Conservation (phyloP, 92 coral and sea anemone species). For the Virgularia gustaviana region DNA sequence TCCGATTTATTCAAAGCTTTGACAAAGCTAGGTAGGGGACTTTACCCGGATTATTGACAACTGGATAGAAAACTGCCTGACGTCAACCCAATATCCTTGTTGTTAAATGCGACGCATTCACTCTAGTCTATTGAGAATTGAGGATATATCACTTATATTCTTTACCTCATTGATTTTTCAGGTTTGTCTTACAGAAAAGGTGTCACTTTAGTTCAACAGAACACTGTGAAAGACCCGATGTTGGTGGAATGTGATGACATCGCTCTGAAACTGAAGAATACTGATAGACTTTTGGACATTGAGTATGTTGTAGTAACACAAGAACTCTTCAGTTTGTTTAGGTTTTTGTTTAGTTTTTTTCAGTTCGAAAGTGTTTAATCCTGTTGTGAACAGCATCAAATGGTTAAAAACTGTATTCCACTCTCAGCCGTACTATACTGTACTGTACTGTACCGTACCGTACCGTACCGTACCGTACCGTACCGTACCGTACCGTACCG, state of each 20-base stretch:
- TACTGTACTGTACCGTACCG: no score
- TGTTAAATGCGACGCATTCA: not conserved
- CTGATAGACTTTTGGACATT: not conserved
- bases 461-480: no score
- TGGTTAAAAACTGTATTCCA: no score
- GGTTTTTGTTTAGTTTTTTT: no score
- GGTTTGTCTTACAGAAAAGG: constrained; percentile 94
- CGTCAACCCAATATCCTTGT: not conserved
- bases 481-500: no score
- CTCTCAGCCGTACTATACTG: no score
- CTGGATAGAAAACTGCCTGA: not conserved
- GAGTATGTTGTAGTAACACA: constrained; percentile 42
- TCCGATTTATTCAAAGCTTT: constrained; percentile 85
- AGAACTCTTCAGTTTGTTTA: not conserved
- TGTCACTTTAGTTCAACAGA: constrained; percentile 53
- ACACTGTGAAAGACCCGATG: constrained; percentile 58
- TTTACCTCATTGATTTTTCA: constrained; percentile 8
- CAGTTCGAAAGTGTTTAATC: no score
- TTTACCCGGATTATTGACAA: no score
- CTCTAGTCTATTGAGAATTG: not conserved
- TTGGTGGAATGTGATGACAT: constrained; percentile 45
- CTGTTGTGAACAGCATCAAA: no score
- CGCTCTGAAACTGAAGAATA: not conserved
- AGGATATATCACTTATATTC: not conserved
- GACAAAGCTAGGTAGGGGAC: constrained; percentile 65